Percentiles rank a stretch among this genome's conserved stretches.
phyloP scores from a whole-genome alignment of 2,797 vertebrate genomes.

The Netta rufina region DNA sequence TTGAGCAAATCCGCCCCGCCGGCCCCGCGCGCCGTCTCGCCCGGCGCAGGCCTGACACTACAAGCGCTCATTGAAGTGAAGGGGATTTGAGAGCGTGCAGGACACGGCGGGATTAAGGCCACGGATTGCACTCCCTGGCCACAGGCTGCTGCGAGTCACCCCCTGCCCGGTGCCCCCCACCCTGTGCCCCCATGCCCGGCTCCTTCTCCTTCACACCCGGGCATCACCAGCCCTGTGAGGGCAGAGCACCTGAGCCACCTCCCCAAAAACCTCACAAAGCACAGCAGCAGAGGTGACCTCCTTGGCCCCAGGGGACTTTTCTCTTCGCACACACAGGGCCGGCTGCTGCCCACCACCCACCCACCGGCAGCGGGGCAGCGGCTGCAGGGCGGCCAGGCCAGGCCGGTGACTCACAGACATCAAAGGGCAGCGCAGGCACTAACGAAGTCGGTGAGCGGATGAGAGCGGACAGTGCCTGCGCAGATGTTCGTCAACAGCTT shows the following conservation, averaged over 20 bases:
- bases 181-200: not conserved
- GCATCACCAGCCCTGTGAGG: not conserved
- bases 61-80: conserved; percentile 35
- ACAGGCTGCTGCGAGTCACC: not conserved
- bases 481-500: conserved; percentile 49
- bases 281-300: not conserved
- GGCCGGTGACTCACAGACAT: conserved; percentile 42
- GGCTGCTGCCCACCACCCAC: not conserved
- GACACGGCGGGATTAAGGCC: conserved; percentile 53
- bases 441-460: not conserved
- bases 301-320: fast-evolving
- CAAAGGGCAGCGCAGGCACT: conserved; percentile 27
- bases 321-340: not conserved
- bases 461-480: not conserved
- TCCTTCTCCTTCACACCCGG: fast-evolving
- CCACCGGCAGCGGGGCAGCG: not conserved
- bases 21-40: conserved; percentile 21
- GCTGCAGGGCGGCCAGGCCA: not conserved
- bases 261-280: not conserved
- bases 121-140: conserved; percentile 12
- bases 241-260: not conserved
- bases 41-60: conserved; percentile 6
- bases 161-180: not conserved
- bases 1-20: conserved; percentile 53
- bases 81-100: conserved; percentile 54